Conservation (phyloP, 2,797 vertebrate genomes). For the Danio choprae region DNA sequence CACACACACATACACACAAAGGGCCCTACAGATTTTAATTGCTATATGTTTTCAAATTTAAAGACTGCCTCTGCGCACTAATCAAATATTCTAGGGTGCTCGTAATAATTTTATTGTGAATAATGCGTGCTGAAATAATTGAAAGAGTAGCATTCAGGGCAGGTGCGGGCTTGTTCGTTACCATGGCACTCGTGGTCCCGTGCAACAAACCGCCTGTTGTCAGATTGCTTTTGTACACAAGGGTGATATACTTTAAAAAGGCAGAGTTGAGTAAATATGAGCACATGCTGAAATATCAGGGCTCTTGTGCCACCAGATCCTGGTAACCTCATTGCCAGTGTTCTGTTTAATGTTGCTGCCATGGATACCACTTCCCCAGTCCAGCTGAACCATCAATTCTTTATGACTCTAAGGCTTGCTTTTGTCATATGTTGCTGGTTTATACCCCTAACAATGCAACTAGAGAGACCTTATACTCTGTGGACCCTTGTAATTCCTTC, state of each 20-base stretch:
- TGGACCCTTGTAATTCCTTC: constrained; percentile 26
- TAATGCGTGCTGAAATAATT: constrained; percentile 80
- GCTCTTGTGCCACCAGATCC: constrained; percentile 79
- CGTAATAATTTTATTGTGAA: constrained; percentile 77
- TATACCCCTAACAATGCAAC: constrained; percentile 67
- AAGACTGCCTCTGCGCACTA: constrained; percentile 81
- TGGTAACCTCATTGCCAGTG: constrained; percentile 77
- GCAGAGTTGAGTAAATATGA: constrained; percentile 87
- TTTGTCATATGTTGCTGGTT: constrained; percentile 67
- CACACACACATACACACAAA: too few relatives aligned
- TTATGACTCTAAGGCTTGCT: constrained; percentile 76
- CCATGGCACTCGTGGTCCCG: constrained; percentile 78
- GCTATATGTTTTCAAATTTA: constrained; percentile 86
- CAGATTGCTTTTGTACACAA: constrained; percentile 84
- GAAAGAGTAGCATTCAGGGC: constrained; percentile 82
- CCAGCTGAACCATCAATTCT: constrained; percentile 78
- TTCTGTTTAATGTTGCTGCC: constrained; percentile 83
- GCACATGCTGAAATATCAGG: constrained; percentile 75
- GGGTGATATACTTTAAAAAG: constrained; percentile 78
- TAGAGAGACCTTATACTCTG: constrained; percentile 64
- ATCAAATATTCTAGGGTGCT: constrained; percentile 78
- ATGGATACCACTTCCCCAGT: constrained; percentile 79
- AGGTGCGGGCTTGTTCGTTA: constrained; percentile 91
- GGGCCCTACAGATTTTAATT: constrained; percentile 77
- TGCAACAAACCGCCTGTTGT: constrained; percentile 81